phyloP scores from a whole-genome alignment of 2,888 invertebrate species.

The Stegana nigrithorax region DNA sequence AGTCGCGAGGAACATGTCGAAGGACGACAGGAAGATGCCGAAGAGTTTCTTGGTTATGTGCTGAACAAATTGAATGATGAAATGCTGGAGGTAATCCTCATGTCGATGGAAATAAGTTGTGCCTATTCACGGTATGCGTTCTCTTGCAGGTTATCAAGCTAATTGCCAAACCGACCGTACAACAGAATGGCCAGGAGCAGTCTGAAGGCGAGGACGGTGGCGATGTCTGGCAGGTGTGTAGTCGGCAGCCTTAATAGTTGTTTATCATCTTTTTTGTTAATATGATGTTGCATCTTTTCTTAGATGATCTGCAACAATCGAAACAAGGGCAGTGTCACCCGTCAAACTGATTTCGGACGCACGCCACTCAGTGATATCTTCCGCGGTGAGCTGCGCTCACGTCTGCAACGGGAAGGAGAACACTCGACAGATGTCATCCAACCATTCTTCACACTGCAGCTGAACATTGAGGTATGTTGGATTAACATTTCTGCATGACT shows the following conservation, averaged over 20 bases:
- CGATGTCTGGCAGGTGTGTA: conserved; percentile 69
- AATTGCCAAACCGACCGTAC: conserved; percentile 70
- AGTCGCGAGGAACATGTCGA: conserved; percentile 79
- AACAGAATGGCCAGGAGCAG: conserved; percentile 69
- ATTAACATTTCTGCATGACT: background rate
- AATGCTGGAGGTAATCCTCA: conserved; percentile 83
- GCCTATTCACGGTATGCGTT: background rate
- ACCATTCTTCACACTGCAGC: conserved; percentile 94
- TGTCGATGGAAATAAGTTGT: too few species aligned
- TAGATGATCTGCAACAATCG: conserved; percentile 77
- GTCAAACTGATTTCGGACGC: conserved; percentile 83
- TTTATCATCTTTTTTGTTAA: background rate
- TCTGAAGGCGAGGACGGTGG: conserved; percentile 66
- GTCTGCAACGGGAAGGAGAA: conserved; percentile 77
- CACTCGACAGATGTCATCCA: conserved; percentile 89
- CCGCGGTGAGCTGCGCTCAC: conserved; percentile 88
- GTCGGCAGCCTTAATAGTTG: too few species aligned
- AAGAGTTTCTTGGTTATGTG: conserved; percentile 93
- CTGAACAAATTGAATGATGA: conserved; percentile 96
- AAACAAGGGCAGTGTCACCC: conserved; percentile 88
- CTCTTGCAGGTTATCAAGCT: conserved; percentile 72
- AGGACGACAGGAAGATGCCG: conserved; percentile 96
- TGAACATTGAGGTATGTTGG: conserved; percentile 86
- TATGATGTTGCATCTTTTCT: conserved; percentile 16
- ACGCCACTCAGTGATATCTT: conserved; percentile 95